Evolutionary conservation across 2,113 vertebrate species (phyloP).

Genomic region (Meles meles): DNA sequence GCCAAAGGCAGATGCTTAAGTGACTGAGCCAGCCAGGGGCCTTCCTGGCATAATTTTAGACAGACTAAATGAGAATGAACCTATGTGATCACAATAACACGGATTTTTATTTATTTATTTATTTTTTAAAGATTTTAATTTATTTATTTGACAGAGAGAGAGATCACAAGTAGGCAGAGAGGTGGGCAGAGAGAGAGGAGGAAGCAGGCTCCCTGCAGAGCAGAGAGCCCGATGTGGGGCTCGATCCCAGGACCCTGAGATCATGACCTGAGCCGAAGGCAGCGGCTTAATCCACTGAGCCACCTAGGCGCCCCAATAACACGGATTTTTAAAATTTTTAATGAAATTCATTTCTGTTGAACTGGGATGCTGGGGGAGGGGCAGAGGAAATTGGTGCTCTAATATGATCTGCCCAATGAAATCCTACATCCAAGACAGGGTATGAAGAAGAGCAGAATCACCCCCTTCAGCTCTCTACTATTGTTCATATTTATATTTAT

Average conservation of each 20-base stretch:
- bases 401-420: neutral
- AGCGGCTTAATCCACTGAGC: no score
- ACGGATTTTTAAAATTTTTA: neutral
- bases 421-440: neutral
- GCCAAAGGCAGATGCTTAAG: no score
- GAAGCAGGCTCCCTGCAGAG: no score
- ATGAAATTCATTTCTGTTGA: conserved; percentile 33
- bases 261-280: no score
- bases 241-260: no score
- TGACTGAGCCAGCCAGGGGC: no score
- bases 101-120: no score
- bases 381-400: neutral
- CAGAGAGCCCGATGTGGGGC: no score
- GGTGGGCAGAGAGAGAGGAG: no score
- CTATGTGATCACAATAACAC: neutral
- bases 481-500: conserved; percentile 19
- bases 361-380: neutral
- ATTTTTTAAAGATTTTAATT: no score
- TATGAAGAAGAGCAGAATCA: neutral
- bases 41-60: neutral
- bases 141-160: no score
- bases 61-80: neutral
- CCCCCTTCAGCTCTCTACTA: neutral
- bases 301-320: neutral
- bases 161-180: no score